phyloP scores from a whole-genome alignment of 1,140 invertebrate species.

The Sarcophaga bullata region DNA sequence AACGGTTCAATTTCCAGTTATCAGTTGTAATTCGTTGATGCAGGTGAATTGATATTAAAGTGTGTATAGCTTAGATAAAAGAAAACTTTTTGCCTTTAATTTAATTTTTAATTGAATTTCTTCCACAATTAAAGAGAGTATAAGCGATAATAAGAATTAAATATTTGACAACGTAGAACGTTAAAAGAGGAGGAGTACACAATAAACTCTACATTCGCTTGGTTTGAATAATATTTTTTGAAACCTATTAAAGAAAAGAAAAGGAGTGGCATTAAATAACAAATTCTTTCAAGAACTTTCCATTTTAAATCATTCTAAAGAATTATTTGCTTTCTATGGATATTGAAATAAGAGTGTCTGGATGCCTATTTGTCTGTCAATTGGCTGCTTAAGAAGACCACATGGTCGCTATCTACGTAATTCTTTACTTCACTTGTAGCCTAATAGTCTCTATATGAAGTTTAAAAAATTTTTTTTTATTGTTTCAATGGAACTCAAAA shows the following conservation, averaged over 20 bases:
- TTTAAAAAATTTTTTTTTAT: neutral
- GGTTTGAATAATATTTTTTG: neutral
- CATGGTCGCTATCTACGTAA: neutral
- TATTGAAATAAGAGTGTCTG: conserved; percentile 13
- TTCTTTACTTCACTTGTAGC: neutral
- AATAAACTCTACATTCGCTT: neutral
- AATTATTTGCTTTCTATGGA: neutral
- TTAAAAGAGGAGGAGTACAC: neutral
- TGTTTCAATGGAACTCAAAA: conserved; percentile 26
- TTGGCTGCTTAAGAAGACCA: conserved; percentile 8
- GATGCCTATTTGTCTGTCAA: conserved; percentile 38
- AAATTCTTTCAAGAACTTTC: neutral
- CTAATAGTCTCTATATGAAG: conserved; percentile 3
- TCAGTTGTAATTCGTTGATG: no score
- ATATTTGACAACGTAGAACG: no score
- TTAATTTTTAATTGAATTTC: no score
- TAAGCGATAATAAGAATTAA: no score
- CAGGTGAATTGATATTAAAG: no score
- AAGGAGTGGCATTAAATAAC: conserved; percentile 6
- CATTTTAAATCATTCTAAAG: neutral
- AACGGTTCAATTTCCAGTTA: no score
- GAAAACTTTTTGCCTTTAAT: no score
- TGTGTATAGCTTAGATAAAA: no score
- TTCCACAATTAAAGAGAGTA: no score
- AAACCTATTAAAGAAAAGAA: neutral